A percentile compares a stretch with the other conserved stretches of the same genome.
phyloP scores from a whole-genome alignment of 1,140 invertebrate genomes.

The Augochlora pura region DNA sequence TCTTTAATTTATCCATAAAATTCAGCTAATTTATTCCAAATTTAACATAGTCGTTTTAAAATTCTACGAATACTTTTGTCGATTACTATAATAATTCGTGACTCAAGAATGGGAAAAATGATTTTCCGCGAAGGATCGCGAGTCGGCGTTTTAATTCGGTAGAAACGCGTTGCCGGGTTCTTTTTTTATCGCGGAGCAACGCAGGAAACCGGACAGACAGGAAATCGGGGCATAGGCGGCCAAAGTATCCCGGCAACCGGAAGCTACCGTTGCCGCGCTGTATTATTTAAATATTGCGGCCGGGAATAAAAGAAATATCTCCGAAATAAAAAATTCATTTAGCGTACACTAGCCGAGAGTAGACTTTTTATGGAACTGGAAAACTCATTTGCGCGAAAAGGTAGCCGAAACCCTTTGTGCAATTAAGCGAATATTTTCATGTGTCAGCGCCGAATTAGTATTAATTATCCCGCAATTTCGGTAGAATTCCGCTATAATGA shows the following conservation, averaged over 20 bases:
- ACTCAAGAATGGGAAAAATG: too few species aligned
- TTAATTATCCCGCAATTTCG: slow-evolving; percentile 29
- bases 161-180: neutral
- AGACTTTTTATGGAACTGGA: slow-evolving; percentile 5
- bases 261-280: neutral
- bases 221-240: slow-evolving; percentile 10
- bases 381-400: slow-evolving; percentile 18
- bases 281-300: slow-evolving; percentile 22
- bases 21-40: too few species aligned
- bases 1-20: too few species aligned
- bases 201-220: slow-evolving; percentile 4
- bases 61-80: too few species aligned
- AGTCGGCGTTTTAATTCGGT: neutral
- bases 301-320: neutral
- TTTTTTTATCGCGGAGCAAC: neutral
- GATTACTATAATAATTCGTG: too few species aligned
- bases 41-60: too few species aligned
- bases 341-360: neutral
- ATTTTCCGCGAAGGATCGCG: neutral
- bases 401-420: slow-evolving; percentile 36
- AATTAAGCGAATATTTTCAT: slow-evolving; percentile 44
- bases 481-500: slow-evolving; percentile 32
- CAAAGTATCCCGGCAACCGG: neutral
- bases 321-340: slow-evolving; percentile 22
- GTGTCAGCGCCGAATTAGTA: slow-evolving; percentile 33